These are phyloP conservation scores for Darevskia mixta DNA, from an alignment of 2,797 vertebrate species.

Conservation along the genomic window DNA sequence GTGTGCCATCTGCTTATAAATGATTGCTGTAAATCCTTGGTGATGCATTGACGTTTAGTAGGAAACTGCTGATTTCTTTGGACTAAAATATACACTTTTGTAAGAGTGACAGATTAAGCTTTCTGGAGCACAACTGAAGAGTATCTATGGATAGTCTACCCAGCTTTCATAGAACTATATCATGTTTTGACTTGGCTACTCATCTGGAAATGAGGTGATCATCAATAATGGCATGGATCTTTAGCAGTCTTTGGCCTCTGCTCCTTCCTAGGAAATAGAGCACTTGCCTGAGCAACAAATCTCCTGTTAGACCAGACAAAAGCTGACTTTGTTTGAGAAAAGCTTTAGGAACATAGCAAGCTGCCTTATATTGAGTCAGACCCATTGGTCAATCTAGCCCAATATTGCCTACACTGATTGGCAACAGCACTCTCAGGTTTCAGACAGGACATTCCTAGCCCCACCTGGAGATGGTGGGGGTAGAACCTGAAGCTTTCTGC, in stretches of 20 bases:
- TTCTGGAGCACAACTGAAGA: not conserved
- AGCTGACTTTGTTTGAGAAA: not conserved
- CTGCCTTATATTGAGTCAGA: no score
- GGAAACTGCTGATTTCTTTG: slow-evolving; percentile 14
- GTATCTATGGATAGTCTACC: slow-evolving; percentile 2
- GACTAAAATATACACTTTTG: slow-evolving; percentile 4
- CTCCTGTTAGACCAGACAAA: not conserved
- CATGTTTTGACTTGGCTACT: slow-evolving; percentile 24
- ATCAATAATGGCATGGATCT: slow-evolving; percentile 4
- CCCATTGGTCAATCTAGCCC: no score
- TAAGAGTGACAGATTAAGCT: slow-evolving; percentile 8
- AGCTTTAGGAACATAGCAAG: not conserved
- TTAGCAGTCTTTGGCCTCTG: not conserved
- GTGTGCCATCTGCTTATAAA: slow-evolving; percentile 6
- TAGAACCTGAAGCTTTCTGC: no score
- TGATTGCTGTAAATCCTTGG: slow-evolving; percentile 5
- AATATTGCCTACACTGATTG: no score
- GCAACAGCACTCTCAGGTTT: no score
- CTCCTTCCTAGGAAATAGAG: not conserved
- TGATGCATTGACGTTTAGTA: slow-evolving; percentile 2
- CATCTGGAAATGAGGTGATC: slow-evolving; percentile 14
- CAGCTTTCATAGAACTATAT: not conserved
- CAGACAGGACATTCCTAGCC: no score
- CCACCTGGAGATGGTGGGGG: no score
- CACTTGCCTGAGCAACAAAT: slow-evolving; percentile 15